phyloP scores from a whole-genome alignment of 1,140 invertebrate genomes.

The Battus philenor region DNA sequence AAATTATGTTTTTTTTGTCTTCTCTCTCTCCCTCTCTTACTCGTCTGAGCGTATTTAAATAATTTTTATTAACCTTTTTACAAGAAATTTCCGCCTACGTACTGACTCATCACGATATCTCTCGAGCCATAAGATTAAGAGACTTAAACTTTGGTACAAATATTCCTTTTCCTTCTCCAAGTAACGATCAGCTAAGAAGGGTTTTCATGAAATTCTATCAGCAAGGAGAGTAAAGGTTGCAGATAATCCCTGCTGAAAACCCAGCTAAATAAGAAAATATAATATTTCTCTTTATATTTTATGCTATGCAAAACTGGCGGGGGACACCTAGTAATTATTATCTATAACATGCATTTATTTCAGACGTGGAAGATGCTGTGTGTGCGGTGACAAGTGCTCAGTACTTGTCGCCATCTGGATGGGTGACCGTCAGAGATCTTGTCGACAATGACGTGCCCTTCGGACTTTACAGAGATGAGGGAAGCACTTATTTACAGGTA shows the following conservation, averaged over 20 bases:
- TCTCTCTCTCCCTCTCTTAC: neutral
- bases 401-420: slow-evolving; percentile 85
- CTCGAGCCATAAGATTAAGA: too few relatives aligned
- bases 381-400: slow-evolving; percentile 89
- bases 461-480: slow-evolving; percentile 85
- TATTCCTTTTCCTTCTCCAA: too few relatives aligned
- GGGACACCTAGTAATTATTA: too few relatives aligned
- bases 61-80: neutral
- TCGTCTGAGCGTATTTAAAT: neutral
- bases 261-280: slow-evolving; percentile 28
- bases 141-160: too few relatives aligned
- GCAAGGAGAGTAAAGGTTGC: too few relatives aligned
- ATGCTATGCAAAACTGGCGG: too few relatives aligned
- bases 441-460: slow-evolving; percentile 87
- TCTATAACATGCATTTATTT: slow-evolving; percentile 1
- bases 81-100: neutral
- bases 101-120: too few relatives aligned
- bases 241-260: too few relatives aligned
- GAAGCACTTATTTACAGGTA: slow-evolving; percentile 87
- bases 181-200: too few relatives aligned
- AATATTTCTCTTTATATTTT: too few relatives aligned
- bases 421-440: slow-evolving; percentile 85
- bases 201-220: too few relatives aligned
- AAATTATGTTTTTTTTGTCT: neutral
- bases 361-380: slow-evolving; percentile 84